A percentile compares a stretch with the other conserved stretches of the same genome.
phyloP scores from a whole-genome alignment of 2,113 vertebrate species.

The Copsychus sechellarum region DNA sequence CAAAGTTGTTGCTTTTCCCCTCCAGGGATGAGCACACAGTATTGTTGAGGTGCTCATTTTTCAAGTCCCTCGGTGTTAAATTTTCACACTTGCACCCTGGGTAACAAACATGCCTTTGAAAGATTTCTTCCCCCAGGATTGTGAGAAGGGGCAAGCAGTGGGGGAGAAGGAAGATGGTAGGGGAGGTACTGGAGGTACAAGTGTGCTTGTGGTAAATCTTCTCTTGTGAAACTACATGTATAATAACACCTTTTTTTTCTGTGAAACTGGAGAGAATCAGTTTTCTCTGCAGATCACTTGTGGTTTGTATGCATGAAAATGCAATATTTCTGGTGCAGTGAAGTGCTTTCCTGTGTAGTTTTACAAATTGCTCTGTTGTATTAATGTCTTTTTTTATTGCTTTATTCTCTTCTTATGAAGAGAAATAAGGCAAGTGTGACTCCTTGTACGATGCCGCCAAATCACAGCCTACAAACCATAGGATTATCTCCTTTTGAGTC shows the following conservation, averaged over 20 bases:
- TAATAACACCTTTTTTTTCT: neutral
- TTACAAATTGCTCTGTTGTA: conserved; percentile 12
- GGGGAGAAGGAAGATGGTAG: neutral
- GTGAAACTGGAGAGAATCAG: conserved; percentile 15
- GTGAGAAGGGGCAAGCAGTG: neutral
- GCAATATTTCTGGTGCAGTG: conserved; percentile 32
- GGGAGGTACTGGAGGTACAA: neutral
- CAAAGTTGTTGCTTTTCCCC: fast-evolving
- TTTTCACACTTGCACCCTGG: neutral
- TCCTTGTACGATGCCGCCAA: neutral
- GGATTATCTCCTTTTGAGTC: neutral
- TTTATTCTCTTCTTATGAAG: neutral
- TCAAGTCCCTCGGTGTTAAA: neutral
- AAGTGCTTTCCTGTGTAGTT: neutral
- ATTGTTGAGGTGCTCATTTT: neutral
- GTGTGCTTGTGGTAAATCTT: neutral
- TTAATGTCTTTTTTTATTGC: neutral
- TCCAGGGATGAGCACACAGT: neutral
- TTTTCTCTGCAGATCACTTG: conserved; percentile 18
- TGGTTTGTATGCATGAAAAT: conserved; percentile 42
- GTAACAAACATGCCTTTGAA: neutral
- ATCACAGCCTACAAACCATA: neutral
- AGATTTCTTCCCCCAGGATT: neutral
- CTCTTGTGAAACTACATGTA: neutral
- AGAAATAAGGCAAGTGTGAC: neutral